Evolutionary conservation across 2,113 vertebrate genomes (phyloP), one percentile per base, ranked within the genome.

Genomic region (Protobothrops flavoviridis): DNA sequence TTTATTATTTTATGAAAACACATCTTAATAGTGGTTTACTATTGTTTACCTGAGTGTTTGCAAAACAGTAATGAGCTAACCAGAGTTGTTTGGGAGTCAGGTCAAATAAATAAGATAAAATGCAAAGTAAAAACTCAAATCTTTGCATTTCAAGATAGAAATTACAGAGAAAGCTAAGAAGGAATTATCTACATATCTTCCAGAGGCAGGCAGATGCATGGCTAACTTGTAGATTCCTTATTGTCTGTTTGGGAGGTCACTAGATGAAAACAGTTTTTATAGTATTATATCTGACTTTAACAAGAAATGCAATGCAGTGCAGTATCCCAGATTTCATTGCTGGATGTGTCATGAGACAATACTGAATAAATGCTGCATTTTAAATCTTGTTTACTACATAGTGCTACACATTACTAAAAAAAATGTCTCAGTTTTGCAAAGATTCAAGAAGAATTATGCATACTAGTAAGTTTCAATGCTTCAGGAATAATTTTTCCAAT

Each of bases 371-470:
- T 94, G 10, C 94, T 97, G 97, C 9, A 56, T 55, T 39, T 88
- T 33, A 20, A 43, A 81, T 88, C 43, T 10, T 97, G 94, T 98
- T 98, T 97, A 98, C 96, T 97, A 96, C 97, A 98, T 96, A 97
- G 97, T 97, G 97, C 96, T 98, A 97, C 95, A 95, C 95, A 95
- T 97, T 97, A 96, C 94, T 94, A 96, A 81, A 96, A 81, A 97
- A 97, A 97, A 98, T 97, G 91, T 96, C 95, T 97, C 93, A 97
- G 97, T 97, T 97, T 97, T 98, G 96, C 97, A 96, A 97, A 97
- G 97, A 96, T 97, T 98, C 97, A 96, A 94, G 97, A 97, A 95
- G 4, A 94, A 93, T 94, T 93, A 96, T 94, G 59, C 93, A 96
- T 95, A 96, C 85, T 97, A 97, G 98, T 96, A 96, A 97, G 95